Percentiles rank a stretch among this genome's conserved stretches.
These are phyloP conservation scores for Panulirus ornatus DNA, from an alignment of 1,140 invertebrate genomes.

Conservation along the genomic window DNA sequence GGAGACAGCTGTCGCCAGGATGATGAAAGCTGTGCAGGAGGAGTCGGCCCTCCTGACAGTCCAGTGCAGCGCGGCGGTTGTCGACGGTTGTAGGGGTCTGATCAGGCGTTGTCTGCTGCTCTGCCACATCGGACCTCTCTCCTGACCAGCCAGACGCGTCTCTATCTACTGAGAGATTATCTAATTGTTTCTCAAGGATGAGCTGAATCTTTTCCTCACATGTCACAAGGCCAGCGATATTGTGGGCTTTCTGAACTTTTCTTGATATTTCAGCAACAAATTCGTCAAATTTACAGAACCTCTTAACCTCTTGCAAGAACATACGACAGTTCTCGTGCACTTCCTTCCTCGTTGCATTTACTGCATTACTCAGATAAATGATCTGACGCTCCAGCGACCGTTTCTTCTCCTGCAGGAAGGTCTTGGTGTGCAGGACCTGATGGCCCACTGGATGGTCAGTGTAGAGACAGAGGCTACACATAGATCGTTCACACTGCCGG, in stretches of 20 bases:
- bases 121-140: neutral
- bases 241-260: neutral
- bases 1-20: neutral
- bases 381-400: neutral
- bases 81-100: neutral
- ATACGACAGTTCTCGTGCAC: neutral
- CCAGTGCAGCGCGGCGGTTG: neutral
- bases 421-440: constrained; percentile 4
- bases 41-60: neutral
- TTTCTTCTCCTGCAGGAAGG: constrained; percentile 31
- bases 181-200: too few species aligned
- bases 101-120: neutral
- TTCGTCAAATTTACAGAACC: neutral
- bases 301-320: neutral
- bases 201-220: too few species aligned
- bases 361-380: neutral
- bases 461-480: constrained; percentile 48
- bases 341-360: neutral
- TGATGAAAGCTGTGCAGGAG: neutral
- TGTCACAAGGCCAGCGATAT: too few species aligned
- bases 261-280: neutral
- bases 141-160: too few species aligned
- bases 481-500: neutral
- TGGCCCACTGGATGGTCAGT: constrained; percentile 39
- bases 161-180: too few species aligned